Evolutionary conservation across 2,888 invertebrate genomes (phyloP).

Genomic region (Diaprepes abbreviatus): DNA sequence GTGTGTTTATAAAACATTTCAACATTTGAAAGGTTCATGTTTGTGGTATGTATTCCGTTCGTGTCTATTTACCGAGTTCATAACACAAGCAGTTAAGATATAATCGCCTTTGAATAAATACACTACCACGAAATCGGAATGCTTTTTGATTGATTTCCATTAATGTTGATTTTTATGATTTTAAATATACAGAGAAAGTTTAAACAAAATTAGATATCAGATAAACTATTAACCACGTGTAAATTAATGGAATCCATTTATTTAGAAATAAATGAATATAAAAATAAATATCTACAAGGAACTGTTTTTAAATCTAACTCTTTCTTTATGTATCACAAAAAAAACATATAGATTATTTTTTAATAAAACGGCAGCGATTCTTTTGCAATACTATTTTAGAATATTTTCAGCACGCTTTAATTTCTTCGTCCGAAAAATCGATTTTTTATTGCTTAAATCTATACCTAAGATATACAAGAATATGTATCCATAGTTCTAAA

Average conservation of each 20-base stretch:
- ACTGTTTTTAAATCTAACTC: too few relatives aligned
- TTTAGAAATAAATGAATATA: slow-evolving; percentile 8
- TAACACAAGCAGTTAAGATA: slow-evolving; percentile 63
- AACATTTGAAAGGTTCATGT: slow-evolving; percentile 63
- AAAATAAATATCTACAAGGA: slow-evolving; percentile 10
- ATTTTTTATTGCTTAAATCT: too few relatives aligned
- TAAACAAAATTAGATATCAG: slow-evolving; percentile 34
- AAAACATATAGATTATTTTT: too few relatives aligned
- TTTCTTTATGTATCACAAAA: too few relatives aligned
- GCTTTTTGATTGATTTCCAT: slow-evolving; percentile 51
- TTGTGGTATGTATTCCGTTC: slow-evolving; percentile 64
- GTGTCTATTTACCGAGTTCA: slow-evolving; percentile 65
- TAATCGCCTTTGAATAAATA: slow-evolving; percentile 65
- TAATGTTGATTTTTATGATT: slow-evolving; percentile 53
- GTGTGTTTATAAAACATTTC: slow-evolving; percentile 67
- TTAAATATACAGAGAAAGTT: slow-evolving; percentile 48
- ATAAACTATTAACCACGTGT: slow-evolving; percentile 32
- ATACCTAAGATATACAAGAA: too few relatives aligned
- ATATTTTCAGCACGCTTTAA: too few relatives aligned
- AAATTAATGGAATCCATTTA: slow-evolving; percentile 25
- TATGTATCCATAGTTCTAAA: too few relatives aligned
- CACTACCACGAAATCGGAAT: slow-evolving; percentile 51
- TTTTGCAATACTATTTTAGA: too few relatives aligned
- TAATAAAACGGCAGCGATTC: too few relatives aligned
- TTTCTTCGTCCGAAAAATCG: too few relatives aligned